Evolutionary conservation across 2,797 vertebrate genomes (phyloP), one percentile per base, ranked within the genome.

Genomic region (Tarsius wallacei): DNA sequence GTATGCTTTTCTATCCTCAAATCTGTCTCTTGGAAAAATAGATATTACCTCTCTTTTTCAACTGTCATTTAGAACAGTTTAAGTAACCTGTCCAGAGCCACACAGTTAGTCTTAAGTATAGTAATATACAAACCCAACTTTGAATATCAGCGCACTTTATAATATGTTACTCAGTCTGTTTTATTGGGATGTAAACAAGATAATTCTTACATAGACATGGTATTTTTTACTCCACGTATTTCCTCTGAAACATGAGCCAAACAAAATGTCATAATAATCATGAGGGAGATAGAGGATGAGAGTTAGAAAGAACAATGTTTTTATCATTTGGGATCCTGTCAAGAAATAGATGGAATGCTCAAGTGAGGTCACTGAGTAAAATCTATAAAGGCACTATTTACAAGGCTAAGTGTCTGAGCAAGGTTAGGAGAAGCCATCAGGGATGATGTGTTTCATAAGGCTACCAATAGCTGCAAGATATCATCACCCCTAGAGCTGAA

Each of bases 41-140:
- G 31, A 77, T 49, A 76, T 42, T 73, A 55, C 15, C 2, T 33
- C 33, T n/a, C n/a, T 68, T 94, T 77, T 74, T 13, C 49, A 87
- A 68, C 19, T 71, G 14, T 71, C 31, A 91, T 91, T 95, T 81
- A n/a, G 28, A 53, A 77, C 17, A 82, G 33, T 47, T 84, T 78
- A 64, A 17, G 17, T 93, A 49, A 68, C 13, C 80, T 83, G 24
- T 82, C 53, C 31, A 80, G 63, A 93, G 28, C 21, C 80, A 74
- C 51, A 84, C 33, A 88, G 51, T 87, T 90, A 80, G 47, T 91
- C 81, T 74, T 76, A 36, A 91, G 15, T 49, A 7, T 26, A 85
- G 8, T 47, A 74, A 85, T 76, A 93, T 1, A 51, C 51, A 85
- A n/a, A 86, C 17, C 7, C 47, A 86, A 28, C 14, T 89, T 63